Conservation (phyloP, 2,113 vertebrate genomes). For the Hypanus sabinus region DNA sequence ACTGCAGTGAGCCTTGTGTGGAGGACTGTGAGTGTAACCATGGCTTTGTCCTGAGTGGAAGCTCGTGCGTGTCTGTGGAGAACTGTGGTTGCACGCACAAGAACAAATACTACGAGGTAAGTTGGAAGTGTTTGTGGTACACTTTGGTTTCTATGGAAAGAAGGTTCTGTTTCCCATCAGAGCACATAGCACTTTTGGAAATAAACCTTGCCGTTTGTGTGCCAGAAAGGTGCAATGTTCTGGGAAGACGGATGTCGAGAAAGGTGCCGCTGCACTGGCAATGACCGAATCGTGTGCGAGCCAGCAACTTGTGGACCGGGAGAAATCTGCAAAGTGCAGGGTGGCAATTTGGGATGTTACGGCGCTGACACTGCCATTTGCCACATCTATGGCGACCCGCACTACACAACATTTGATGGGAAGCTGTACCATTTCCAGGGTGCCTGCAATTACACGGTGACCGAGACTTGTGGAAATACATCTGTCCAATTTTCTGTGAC, state of each 20-base stretch:
- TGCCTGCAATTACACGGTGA: slow-evolving; percentile 69
- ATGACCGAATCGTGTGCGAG: slow-evolving; percentile 50
- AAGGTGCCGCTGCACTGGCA: slow-evolving; percentile 59
- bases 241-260: slow-evolving; percentile 55
- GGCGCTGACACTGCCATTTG: slow-evolving; percentile 57
- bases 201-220: background rate
- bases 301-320: slow-evolving; percentile 48
- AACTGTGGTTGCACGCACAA: slow-evolving; percentile 63
- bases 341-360: slow-evolving; percentile 59
- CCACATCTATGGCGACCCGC: slow-evolving; percentile 71
- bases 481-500: slow-evolving; percentile 59
- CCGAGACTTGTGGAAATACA: slow-evolving; percentile 58
- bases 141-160: background rate
- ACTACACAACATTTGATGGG: slow-evolving; percentile 76
- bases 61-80: slow-evolving; percentile 51
- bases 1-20: slow-evolving; percentile 54
- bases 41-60: slow-evolving; percentile 58
- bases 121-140: background rate
- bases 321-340: slow-evolving; percentile 61
- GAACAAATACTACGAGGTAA: slow-evolving; percentile 52
- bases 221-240: slow-evolving; percentile 56
- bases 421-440: slow-evolving; percentile 70
- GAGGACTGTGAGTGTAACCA: slow-evolving; percentile 59
- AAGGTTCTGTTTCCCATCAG: background rate
- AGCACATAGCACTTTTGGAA: background rate